A percentile compares a stretch with the other conserved stretches of the same genome.
phyloP scores from a whole-genome alignment of 2,888 invertebrate species.

The Machimus atricapillus region DNA sequence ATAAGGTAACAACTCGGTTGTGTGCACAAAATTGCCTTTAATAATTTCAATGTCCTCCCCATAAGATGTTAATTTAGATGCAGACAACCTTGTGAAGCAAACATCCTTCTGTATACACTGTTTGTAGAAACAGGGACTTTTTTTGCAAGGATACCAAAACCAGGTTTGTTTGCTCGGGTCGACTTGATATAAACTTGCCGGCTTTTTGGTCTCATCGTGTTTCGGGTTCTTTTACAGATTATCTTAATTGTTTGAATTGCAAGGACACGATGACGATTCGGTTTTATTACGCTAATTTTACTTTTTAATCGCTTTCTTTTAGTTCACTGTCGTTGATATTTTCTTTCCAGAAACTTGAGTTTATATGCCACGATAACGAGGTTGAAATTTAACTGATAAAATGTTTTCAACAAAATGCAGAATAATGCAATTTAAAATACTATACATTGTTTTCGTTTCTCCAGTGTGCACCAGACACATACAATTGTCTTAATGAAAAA shows the following conservation, averaged over 20 bases:
- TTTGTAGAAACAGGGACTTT: not conserved
- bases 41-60: not conserved
- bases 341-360: not conserved
- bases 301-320: not conserved
- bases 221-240: not conserved
- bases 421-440: not conserved
- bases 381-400: not conserved
- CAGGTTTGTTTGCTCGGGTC: not conserved
- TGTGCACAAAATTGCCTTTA: constrained; percentile 8
- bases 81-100: not conserved
- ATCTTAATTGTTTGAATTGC: not conserved
- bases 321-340: not conserved
- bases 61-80: constrained; percentile 30
- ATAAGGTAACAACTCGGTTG: not conserved
- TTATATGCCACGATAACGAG: not conserved
- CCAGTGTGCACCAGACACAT: not conserved
- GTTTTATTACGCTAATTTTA: not conserved
- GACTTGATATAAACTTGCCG: not conserved
- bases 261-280: not conserved
- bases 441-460: not conserved
- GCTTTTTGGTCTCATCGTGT: not conserved
- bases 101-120: not conserved
- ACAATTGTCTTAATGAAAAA: not conserved
- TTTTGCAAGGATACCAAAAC: not conserved
- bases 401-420: not conserved